phyloP scores from a whole-genome alignment of 1,140 invertebrate genomes.

The Metopolophium dirhodum region DNA sequence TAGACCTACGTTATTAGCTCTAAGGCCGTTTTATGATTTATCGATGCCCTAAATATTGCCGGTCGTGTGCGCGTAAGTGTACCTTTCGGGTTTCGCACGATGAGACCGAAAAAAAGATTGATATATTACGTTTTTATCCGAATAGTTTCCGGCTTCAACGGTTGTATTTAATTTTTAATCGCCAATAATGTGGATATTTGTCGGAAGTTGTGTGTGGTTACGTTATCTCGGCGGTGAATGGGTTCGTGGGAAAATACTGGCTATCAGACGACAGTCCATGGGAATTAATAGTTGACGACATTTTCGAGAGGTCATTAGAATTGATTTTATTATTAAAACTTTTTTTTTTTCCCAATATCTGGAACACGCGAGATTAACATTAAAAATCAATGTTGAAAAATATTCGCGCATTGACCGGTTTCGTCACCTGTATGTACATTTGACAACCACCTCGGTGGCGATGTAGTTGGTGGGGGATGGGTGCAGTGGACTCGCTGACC shows the following conservation, averaged over 20 bases:
- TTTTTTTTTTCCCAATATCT: background rate
- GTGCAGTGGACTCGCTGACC: background rate
- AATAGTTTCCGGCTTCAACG: background rate
- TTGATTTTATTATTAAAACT: background rate
- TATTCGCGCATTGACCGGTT: background rate
- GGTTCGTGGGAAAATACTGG: constrained; percentile 39
- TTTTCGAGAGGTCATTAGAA: constrained; percentile 28
- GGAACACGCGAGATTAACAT: background rate
- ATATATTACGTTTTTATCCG: constrained; percentile 24
- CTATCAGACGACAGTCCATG: constrained; percentile 25
- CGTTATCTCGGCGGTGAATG: background rate
- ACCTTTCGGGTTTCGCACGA: background rate
- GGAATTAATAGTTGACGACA: constrained; percentile 9
- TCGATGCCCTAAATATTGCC: background rate
- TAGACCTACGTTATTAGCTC: background rate
- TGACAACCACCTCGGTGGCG: background rate
- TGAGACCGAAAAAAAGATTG: background rate
- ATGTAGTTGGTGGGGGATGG: background rate
- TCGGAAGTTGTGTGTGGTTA: constrained; percentile 38
- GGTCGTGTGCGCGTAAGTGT: no score
- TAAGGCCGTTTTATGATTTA: background rate
- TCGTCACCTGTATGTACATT: background rate
- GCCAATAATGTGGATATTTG: constrained; percentile 34
- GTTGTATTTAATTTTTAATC: constrained; percentile 26
- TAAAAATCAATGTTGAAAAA: constrained; percentile 3